Evolutionary conservation across 1,140 invertebrate genomes (phyloP).

Genomic region (Drosophila arizonae): DNA sequence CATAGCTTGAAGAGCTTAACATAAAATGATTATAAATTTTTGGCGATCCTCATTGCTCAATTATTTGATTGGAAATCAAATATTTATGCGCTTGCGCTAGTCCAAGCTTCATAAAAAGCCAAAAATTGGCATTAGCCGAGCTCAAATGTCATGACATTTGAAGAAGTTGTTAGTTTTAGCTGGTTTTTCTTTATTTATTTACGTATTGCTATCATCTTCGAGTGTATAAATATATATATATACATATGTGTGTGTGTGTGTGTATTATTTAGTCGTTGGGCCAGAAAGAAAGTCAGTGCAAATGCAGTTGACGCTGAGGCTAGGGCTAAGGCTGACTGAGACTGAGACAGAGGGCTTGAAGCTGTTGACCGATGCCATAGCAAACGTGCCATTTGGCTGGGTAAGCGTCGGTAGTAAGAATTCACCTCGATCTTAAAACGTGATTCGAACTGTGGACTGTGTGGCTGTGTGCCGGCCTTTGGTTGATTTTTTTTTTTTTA

Average conservation of each 20-base stretch:
- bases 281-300: slow-evolving; percentile 38
- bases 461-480: slow-evolving; percentile 25
- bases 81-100: slow-evolving; percentile 11
- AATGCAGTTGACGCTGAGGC: not conserved
- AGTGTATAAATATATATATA: not conserved
- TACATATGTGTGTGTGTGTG: not conserved
- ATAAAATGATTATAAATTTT: not conserved
- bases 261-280: slow-evolving; percentile 3
- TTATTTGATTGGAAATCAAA: slow-evolving; percentile 5
- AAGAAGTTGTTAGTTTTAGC: slow-evolving; percentile 24
- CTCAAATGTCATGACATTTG: slow-evolving; percentile 74
- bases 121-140: slow-evolving; percentile 61
- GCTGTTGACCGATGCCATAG: slow-evolving; percentile 5
- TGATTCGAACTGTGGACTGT: slow-evolving; percentile 53
- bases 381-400: slow-evolving; percentile 63
- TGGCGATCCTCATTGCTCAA: not conserved
- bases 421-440: slow-evolving; percentile 82
- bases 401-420: slow-evolving; percentile 53
- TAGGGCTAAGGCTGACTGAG: not conserved
- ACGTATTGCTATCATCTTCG: not conserved
- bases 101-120: slow-evolving; percentile 54
- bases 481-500: slow-evolving; percentile 30
- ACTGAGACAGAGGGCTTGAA: not conserved
- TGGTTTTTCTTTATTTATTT: not conserved
- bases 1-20: no score